Conservation (phyloP, 2,888 invertebrate species). For the Ophion ellenae region DNA sequence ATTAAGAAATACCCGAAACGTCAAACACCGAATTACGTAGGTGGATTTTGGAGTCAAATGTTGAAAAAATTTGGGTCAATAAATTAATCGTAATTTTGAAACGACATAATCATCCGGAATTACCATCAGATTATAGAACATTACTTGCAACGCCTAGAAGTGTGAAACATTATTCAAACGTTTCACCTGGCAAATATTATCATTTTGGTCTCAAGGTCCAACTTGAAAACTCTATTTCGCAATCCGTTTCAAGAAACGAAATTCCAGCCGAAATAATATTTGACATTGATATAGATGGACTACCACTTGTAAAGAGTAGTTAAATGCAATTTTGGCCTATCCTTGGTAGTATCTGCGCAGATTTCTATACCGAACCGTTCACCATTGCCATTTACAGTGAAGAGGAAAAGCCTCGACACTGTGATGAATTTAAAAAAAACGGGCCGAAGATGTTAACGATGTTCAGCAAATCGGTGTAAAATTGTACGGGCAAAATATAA, state of each 20-base stretch:
- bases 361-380: slow-evolving; percentile 4
- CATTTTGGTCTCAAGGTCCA: background rate
- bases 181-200: slow-evolving; percentile 7
- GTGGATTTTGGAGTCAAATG: background rate
- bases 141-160: slow-evolving; percentile 6
- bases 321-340: background rate
- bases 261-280: background rate
- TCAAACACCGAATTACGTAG: background rate
- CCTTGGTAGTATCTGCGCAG: background rate
- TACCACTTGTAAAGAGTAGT: background rate
- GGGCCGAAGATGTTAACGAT: background rate
- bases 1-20: too few relatives aligned
- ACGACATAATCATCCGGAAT: background rate
- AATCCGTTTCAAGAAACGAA: background rate
- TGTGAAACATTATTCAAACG: background rate
- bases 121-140: slow-evolving; percentile 6
- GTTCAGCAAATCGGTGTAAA: background rate
- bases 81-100: background rate
- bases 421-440: background rate
- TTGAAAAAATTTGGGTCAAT: background rate
- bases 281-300: background rate
- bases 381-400: background rate
- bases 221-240: background rate
- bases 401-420: background rate
- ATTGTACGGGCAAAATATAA: background rate